These are phyloP conservation scores for Torymus auratus DNA, from an alignment of 2,888 invertebrate species.

Conservation along the genomic window DNA sequence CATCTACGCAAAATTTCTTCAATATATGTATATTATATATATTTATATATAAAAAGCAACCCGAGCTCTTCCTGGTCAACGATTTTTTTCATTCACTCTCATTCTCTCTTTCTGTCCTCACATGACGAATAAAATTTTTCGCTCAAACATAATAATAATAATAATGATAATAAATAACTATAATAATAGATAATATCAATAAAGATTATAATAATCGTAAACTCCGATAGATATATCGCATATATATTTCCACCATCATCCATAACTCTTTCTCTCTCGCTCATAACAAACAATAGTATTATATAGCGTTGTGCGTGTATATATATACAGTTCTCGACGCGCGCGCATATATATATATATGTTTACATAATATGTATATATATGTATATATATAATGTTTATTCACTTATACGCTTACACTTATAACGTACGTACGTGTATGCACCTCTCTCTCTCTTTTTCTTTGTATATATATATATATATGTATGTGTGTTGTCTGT, in stretches of 20 bases:
- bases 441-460: too few relatives aligned
- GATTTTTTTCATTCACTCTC: too few relatives aligned
- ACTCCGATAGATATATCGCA: background rate
- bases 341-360: constrained; percentile 12
- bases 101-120: background rate
- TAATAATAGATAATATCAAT: constrained; percentile 1
- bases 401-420: too few relatives aligned
- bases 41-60: constrained; percentile 48
- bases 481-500: too few relatives aligned
- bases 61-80: constrained; percentile 29
- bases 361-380: constrained; percentile 13
- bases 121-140: background rate
- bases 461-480: too few relatives aligned
- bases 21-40: constrained; percentile 9
- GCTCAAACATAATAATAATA: constrained; percentile 3
- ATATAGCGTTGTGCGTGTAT: constrained; percentile 3
- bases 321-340: constrained; percentile 15
- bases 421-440: too few relatives aligned
- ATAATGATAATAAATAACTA: constrained; percentile 9
- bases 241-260: background rate
- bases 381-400: background rate
- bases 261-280: background rate
- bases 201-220: constrained; percentile 1
- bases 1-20: constrained; percentile 11
- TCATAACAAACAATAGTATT: constrained; percentile 28